A percentile compares a stretch with the other conserved stretches of the same genome.
Evolutionary conservation across 2,113 vertebrate genomes (phyloP).

Genomic region (Rhagologus leucostigma): DNA sequence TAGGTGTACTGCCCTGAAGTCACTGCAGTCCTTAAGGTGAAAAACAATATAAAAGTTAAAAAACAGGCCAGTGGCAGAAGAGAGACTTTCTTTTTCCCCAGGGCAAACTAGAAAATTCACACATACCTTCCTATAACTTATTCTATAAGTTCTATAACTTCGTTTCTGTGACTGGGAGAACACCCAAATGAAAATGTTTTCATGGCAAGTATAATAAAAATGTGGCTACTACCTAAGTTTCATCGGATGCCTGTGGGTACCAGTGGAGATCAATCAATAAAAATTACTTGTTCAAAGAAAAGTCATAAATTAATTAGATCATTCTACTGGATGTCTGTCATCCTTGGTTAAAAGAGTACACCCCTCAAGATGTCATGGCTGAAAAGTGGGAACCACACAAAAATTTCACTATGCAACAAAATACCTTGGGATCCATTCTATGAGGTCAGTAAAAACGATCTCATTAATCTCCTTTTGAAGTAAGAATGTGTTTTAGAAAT

Average conservation of each 20-base stretch:
- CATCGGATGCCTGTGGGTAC: not conserved
- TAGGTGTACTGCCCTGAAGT: conserved; percentile 17
- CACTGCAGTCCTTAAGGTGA: not conserved
- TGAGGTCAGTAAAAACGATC: not conserved
- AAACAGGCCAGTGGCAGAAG: not conserved
- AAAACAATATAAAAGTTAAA: not conserved
- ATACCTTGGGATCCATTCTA: not conserved
- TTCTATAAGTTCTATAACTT: not conserved
- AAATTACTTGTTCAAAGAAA: not conserved
- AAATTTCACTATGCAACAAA: not conserved
- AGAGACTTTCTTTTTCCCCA: not conserved
- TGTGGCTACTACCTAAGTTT: not conserved
- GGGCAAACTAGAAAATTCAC: not conserved
- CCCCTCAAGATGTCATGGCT: not conserved
- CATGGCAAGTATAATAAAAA: not conserved
- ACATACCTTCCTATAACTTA: not conserved
- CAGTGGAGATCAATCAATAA: not conserved
- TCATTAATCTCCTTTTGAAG: not conserved
- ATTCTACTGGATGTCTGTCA: not conserved
- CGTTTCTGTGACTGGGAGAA: not conserved
- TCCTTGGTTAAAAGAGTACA: not conserved
- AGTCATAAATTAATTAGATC: not conserved
- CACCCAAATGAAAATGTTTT: not conserved
- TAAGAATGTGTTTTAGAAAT: not conserved
- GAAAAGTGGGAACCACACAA: not conserved